Conservation (phyloP, 1,140 invertebrate genomes). For the Doryteuthis pealeii region DNA sequence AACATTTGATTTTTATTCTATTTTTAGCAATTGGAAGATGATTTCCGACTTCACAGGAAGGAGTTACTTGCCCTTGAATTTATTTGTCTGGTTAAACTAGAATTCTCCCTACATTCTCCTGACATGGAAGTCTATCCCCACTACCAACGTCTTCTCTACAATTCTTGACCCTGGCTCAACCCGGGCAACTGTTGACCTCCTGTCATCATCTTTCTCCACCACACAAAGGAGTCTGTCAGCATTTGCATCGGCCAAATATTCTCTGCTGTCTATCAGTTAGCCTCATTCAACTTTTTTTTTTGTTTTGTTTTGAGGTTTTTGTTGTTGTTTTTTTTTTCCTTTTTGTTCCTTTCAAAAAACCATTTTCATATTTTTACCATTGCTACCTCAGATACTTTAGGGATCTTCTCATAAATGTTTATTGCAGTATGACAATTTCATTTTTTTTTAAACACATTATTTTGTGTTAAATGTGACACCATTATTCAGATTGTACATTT, state of each 20-base stretch:
- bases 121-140: conserved; percentile 90
- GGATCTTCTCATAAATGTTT: no score
- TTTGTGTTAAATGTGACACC: no score
- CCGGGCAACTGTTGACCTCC: conserved; percentile 4
- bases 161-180: conserved; percentile 37
- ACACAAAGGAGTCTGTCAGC: not conserved
- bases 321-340: no score
- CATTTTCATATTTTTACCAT: no score
- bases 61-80: conserved; percentile 91
- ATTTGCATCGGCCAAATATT: not conserved
- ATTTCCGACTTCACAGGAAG: conserved; percentile 87
- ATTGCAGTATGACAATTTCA: no score
- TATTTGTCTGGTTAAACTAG: conserved; percentile 88
- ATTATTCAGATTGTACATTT: no score
- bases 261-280: not conserved
- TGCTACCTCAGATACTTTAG: no score
- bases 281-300: not conserved
- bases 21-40: conserved; percentile 80
- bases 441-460: no score
- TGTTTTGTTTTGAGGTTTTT: no score
- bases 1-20: conserved; percentile 23
- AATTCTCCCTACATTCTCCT: conserved; percentile 90
- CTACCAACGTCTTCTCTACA: conserved; percentile 78
- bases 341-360: no score
- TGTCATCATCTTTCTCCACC: not conserved